Base-by-base conservation (phyloP, 2,888 invertebrate genomes). In the Lordiphosa andalusiaca region DNA sequence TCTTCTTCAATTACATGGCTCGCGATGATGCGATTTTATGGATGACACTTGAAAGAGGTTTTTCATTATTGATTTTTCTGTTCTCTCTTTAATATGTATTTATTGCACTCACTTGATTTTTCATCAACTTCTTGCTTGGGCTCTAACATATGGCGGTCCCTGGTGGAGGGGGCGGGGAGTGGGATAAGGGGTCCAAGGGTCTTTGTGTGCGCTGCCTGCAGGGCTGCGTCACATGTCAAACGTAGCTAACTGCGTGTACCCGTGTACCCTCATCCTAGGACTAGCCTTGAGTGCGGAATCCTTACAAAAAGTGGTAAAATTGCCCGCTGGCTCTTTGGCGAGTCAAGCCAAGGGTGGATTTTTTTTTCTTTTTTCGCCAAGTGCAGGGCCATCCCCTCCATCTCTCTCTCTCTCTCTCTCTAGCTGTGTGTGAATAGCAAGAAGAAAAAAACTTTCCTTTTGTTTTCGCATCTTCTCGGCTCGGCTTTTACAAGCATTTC, bases 281-380 rank as follows among this genome's bases (percentile, higher is more conserved):
- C 25, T 25, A 25, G 25, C 77, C 76, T 76, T 73, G 76, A 77
- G 74, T 68, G 42, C 47, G 67, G 78, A 80, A 82, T 80, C 78
- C 78, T 80, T 80, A 80, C 52, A 80, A 80, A 44, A 82, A 82
- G 78, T 80, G 78, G 75, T 71, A 82, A 78, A 73, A 68, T 73
- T 69, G 73, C 78, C 75, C 55, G 55, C 57, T 73, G 71, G 78
- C 48, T 46, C 25, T 39, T 25, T 7, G 25, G 25, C 25, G 25
- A 25, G 10, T 6, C 12, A 16, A 53, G 58, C 61, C 69, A 81
- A 67, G 76, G 81, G 76, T 81, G 77, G 81, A 76, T 76, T 75
- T 65, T 35, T 38, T 23, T 54, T 39, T 41, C 41, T 30, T 61
- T 40, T 35, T 39, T 48, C 35, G 52, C 78, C 71, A 73, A 73